A percentile compares a stretch with the other conserved stretches of the same genome.
These are phyloP conservation scores for Yponomeuta plumbellus DNA, from an alignment of 2,888 invertebrate species.

Conservation along the genomic window DNA sequence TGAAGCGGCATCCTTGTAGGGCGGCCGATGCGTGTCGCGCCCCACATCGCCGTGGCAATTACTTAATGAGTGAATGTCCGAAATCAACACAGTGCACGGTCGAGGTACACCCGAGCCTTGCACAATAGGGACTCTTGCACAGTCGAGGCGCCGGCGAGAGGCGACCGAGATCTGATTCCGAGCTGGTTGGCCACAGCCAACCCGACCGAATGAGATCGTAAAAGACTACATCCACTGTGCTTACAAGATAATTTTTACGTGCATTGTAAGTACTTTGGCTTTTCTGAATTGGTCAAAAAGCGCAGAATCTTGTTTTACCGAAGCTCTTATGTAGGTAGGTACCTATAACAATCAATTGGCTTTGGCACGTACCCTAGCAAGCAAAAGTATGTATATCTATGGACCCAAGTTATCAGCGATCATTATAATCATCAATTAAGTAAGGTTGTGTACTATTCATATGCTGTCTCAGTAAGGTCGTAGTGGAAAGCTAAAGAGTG, in stretches of 20 bases:
- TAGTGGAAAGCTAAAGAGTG: neutral
- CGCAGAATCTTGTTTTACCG: no score
- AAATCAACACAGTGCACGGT: neutral
- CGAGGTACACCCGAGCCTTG: neutral
- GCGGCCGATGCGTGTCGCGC: conserved; percentile 32
- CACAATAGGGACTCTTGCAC: conserved; percentile 1
- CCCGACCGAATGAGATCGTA: no score
- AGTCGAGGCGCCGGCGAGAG: neutral
- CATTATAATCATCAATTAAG: no score
- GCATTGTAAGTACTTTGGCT: no score
- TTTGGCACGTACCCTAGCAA: neutral
- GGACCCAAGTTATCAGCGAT: neutral
- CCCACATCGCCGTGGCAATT: conserved; percentile 24
- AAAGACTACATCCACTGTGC: no score
- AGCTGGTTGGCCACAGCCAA: neutral
- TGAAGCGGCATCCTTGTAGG: conserved; percentile 37
- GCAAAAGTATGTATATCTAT: neutral
- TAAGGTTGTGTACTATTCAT: neutral
- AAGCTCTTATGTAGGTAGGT: no score
- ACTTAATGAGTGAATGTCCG: conserved; percentile 17
- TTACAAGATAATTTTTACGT: no score
- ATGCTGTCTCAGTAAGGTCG: no score
- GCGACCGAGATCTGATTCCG: neutral
- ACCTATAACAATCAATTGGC: no score
- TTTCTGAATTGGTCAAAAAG: no score